A percentile compares a stretch with the other conserved stretches of the same genome.
These are phyloP conservation scores for Manis crassicaudata DNA, from an alignment of 2,797 vertebrate genomes.

Conservation along the genomic window DNA sequence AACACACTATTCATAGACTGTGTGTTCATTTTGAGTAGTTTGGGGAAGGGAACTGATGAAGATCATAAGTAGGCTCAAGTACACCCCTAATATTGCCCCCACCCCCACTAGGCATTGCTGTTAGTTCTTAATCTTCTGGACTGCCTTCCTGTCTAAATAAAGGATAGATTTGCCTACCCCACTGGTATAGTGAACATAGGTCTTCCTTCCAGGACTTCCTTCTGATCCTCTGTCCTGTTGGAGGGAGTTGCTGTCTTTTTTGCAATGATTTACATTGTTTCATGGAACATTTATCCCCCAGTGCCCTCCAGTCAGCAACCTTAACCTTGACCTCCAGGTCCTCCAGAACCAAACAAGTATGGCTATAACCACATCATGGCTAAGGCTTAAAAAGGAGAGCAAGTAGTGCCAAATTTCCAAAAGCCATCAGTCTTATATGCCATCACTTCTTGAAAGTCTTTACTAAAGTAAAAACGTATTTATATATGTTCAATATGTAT, in stretches of 20 bases:
- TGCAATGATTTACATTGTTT: neutral
- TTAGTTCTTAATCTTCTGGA: constrained; percentile 14
- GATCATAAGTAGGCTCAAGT: neutral
- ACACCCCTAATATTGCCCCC: neutral
- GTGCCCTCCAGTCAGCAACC: neutral
- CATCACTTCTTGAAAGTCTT: neutral
- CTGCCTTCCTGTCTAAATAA: neutral
- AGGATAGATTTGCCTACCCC: neutral
- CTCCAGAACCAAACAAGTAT: neutral
- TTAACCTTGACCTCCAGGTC: neutral
- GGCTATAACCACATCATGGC: neutral
- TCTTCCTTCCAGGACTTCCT: neutral
- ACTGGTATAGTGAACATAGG: neutral
- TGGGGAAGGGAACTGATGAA: neutral
- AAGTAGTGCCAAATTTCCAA: neutral
- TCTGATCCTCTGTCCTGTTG: neutral
- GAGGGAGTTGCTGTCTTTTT: neutral
- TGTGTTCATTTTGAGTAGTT: neutral
- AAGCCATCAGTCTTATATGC: neutral
- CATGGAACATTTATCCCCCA: neutral
- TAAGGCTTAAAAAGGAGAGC: neutral
- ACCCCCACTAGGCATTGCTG: neutral
- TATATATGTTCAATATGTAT: neutral
- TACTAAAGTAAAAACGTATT: neutral
- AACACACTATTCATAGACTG: neutral